Evolutionary conservation across 2,797 vertebrate genomes (phyloP), one percentile per base, ranked within the genome.

Genomic region (Holocentrus rufus): DNA sequence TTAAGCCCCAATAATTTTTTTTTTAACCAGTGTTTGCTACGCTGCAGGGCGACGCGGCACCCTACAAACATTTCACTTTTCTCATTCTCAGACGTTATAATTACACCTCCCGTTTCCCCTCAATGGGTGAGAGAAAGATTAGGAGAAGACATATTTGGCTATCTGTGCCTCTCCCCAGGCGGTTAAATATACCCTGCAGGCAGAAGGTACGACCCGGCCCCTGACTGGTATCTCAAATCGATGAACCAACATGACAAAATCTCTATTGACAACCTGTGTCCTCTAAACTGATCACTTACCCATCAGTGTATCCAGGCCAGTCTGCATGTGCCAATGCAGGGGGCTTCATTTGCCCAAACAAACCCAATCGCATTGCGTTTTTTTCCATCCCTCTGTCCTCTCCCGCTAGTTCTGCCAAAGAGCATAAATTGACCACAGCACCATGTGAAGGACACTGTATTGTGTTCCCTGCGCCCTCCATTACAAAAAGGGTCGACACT

Each of bases 231-330:
- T 58, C 42, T 67, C 11, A n/a, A 47, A 77, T 82, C 22, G 7
- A 71, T 65, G 76, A 69, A 65, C 31, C 44, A 73, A 55, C 34
- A 53, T 30, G 62, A 53, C 36, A 53, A 74, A 73, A 75, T 67
- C 46, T 18, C n/a, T 46, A 69, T 58, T 61, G 65, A 75, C 50
- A 69, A 75, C 53, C 23, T 49, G 68, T 74, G 60, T 56, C 13
- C 65, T 62, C 50, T 66, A 17, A 69, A 79, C 63, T 76, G 55
- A n/a, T 36, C 1, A 8, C 15, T 50, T 22, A 42, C 20, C 63
- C 9, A 47, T 53, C 17, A 22, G 14, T 54, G 39, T 15, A 30
- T 20, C 46, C 1, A 22, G 44, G 27, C 39, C 61, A 55, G 44
- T 36, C 25, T 9, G 34, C n/a, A 23, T 39, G 52, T 39, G 9